These are phyloP conservation scores for Oceanodroma tethys DNA, from an alignment of 2,113 vertebrate species.

Conservation along the genomic window DNA sequence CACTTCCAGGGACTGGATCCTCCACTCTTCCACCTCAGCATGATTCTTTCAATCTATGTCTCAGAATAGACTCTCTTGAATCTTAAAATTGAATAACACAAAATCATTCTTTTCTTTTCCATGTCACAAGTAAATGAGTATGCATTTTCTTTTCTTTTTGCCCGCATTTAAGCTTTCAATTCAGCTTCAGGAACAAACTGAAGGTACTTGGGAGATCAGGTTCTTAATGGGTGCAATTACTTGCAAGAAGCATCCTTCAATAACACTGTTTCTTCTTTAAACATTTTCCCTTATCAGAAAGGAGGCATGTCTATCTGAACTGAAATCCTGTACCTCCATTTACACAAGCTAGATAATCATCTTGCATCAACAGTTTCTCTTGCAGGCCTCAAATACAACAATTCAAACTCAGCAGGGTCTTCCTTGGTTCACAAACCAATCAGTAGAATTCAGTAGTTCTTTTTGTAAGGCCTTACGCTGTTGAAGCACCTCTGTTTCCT, in stretches of 20 bases:
- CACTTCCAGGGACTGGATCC: neutral
- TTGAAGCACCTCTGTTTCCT: neutral
- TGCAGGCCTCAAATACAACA: neutral
- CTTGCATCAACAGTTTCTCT: neutral
- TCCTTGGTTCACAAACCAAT: neutral
- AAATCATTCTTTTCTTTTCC: neutral
- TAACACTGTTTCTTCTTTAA: neutral
- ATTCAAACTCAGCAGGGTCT: neutral
- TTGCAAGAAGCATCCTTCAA: neutral
- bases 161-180: neutral
- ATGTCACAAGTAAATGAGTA: neutral
- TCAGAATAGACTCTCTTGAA: neutral
- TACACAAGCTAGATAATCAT: neutral
- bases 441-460: neutral
- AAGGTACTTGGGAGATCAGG: neutral
- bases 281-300: neutral
- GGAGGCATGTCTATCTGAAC: neutral
- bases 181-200: neutral
- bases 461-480: neutral
- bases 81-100: neutral
- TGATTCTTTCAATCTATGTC: neutral
- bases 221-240: neutral
- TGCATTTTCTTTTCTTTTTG: neutral
- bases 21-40: neutral
- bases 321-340: neutral